Percentiles rank a stretch among this genome's conserved stretches.
phyloP scores from a whole-genome alignment of 2,888 invertebrate species.

The Oasisia sp. region DNA sequence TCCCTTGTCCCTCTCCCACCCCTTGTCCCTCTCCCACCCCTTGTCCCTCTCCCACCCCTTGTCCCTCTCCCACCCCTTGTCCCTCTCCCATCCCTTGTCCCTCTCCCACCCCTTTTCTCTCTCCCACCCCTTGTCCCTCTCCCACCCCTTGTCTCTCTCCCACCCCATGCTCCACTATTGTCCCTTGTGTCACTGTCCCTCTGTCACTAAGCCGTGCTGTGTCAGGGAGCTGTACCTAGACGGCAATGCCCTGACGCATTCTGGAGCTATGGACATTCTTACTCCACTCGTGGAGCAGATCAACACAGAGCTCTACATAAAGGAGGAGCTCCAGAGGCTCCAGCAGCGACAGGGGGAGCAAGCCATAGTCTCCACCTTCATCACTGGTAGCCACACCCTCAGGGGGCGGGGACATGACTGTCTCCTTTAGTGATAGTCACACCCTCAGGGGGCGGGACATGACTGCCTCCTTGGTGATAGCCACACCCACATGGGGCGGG shows the following conservation, averaged over 20 bases:
- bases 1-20: too few relatives aligned
- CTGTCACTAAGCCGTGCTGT: not conserved
- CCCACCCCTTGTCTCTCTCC: not conserved
- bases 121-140: too few relatives aligned
- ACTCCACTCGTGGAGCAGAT: constrained; percentile 58
- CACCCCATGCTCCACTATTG: not conserved
- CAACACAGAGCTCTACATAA: constrained; percentile 54
- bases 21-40: too few relatives aligned
- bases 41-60: too few relatives aligned
- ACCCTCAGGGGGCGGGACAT: not conserved
- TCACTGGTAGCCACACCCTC: not conserved
- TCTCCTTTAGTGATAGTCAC: too few relatives aligned
- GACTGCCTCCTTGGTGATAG: too few relatives aligned
- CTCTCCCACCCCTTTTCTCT: too few relatives aligned
- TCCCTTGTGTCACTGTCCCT: not conserved
- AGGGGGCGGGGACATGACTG: not conserved
- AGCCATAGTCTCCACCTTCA: not conserved
- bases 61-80: too few relatives aligned
- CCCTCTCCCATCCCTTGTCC: too few relatives aligned
- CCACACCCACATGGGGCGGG: not conserved
- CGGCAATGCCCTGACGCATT: constrained; percentile 62
- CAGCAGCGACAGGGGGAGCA: constrained; percentile 55
- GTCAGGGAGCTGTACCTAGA: constrained; percentile 62
- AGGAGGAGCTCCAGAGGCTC: constrained; percentile 50
- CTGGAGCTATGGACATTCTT: constrained; percentile 59